A percentile compares a stretch with the other conserved stretches of the same genome.
Conservation (phyloP, 2,888 invertebrate genomes). For the Tanytarsus gracilentus region DNA sequence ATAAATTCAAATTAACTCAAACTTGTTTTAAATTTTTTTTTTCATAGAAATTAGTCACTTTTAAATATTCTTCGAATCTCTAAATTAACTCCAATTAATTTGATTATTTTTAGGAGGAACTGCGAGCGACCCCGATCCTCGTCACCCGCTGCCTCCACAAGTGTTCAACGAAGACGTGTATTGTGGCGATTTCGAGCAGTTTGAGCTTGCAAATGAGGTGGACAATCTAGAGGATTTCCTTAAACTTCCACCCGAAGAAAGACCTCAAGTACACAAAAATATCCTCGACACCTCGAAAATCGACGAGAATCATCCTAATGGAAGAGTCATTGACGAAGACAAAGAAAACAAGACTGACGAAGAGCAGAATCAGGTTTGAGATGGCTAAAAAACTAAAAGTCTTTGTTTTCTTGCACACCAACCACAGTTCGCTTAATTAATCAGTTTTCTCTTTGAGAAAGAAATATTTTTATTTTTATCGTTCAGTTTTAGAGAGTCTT, state of each 20-base stretch:
- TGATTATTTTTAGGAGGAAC: conserved; percentile 3
- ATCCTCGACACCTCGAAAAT: conserved; percentile 31
- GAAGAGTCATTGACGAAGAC: conserved; percentile 39
- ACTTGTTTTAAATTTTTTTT: background rate
- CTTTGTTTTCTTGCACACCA: conserved; percentile 1
- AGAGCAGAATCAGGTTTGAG: conserved; percentile 37
- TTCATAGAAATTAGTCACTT: background rate
- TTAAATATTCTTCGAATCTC: background rate
- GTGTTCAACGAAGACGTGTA: conserved; percentile 87
- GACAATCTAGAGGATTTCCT: conserved; percentile 83
- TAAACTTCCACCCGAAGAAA: conserved; percentile 56
- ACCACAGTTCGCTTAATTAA: background rate
- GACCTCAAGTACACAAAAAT: conserved; percentile 42
- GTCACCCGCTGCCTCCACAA: conserved; percentile 85
- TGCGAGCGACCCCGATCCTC: conserved; percentile 53
- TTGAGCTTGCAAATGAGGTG: conserved; percentile 83
- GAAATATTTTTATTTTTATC: background rate
- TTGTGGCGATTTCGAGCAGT: conserved; percentile 82
- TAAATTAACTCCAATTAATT: background rate
- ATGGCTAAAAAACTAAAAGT: background rate
- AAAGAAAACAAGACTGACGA: conserved; percentile 39
- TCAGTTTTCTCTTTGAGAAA: background rate
- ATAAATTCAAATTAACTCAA: too few relatives aligned
- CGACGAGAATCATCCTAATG: conserved; percentile 33
- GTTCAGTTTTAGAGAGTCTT: too few relatives aligned